Percentiles rank a stretch among this genome's conserved stretches.
phyloP scores from a whole-genome alignment of 2,113 vertebrate species.

The Perca schrenkii region DNA sequence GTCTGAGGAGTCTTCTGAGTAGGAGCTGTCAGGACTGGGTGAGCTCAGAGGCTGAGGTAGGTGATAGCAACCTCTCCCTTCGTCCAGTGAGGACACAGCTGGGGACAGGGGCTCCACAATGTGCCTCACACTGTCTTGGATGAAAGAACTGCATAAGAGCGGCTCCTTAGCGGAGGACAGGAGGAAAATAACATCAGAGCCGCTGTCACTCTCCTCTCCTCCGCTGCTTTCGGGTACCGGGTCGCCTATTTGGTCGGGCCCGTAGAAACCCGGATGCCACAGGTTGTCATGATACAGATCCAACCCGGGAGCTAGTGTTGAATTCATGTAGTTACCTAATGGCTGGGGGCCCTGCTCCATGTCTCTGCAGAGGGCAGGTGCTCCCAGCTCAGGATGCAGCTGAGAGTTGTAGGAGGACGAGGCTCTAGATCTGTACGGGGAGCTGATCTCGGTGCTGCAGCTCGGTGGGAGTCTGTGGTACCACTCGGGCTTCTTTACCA shows the following conservation, averaged over 20 bases:
- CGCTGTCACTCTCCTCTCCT: constrained; percentile 76
- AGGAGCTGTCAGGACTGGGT: constrained; percentile 70
- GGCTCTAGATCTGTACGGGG: constrained; percentile 60
- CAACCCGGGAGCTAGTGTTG: constrained; percentile 32
- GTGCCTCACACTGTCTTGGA: constrained; percentile 63
- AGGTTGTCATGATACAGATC: constrained; percentile 65
- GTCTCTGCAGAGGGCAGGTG: constrained; percentile 52
- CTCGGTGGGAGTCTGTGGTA: constrained; percentile 65
- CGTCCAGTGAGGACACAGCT: constrained; percentile 56
- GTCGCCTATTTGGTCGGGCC: constrained; percentile 18
- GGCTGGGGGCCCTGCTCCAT: constrained; percentile 50
- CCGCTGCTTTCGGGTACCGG: constrained; percentile 69
- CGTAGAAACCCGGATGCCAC: constrained; percentile 71
- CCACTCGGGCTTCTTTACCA: constrained; percentile 78
- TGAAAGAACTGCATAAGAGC: constrained; percentile 64
- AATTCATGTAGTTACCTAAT: constrained; percentile 62
- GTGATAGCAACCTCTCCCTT: constrained; percentile 55
- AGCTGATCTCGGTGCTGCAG: constrained; percentile 52
- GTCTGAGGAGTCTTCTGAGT: constrained; percentile 73
- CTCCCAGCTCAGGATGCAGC: constrained; percentile 10
- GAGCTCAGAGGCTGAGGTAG: constrained; percentile 72
- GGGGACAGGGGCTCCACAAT: constrained; percentile 68
- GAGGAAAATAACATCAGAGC: constrained; percentile 79
- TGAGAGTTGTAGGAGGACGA: constrained; percentile 48
- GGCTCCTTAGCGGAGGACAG: constrained; percentile 75